Base-by-base conservation (phyloP, 64 coral and sea anemone genomes). In the Orbicella faveolata region DNA sequence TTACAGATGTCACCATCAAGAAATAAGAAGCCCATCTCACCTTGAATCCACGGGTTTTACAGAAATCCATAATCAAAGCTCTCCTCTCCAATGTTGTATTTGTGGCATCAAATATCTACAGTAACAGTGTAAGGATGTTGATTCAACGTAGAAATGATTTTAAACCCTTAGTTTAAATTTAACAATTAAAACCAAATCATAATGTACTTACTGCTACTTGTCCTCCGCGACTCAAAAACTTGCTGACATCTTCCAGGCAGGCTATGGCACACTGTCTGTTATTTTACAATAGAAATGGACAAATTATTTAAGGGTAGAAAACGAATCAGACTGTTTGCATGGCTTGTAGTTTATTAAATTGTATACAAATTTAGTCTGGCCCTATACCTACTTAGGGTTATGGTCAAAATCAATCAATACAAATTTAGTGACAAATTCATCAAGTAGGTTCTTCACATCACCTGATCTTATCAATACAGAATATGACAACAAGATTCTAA, bases 71-170 rank as follows among this genome's bases (percentile, higher is more conserved):
- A 51, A 98, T 89, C 35, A 98, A 30, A 79, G 77, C 66, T 21
- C 96, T 92, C 52, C 96, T 92, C 80, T 98, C 96, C 26, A 91
- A 78, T 34, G 96, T 98, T 23, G 82, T 98, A 69, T 98, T 98
- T 77, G 96, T 98, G 30, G 96, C 96, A 98, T 98, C 96, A 93
- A 95, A 98, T 67, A 98, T 95, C 96, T 98, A 48, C 44, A 48
- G 5, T 48, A 59, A 59, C 15, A 85, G 25, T 70, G 21, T 2
- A 69, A 34, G 36, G 21, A 30, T 37, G 35, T 2, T 77, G 52
- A 77, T 14, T 23, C 16, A 25, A 12, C 44, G 10, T 15, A 70
- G 1, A 52, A 86, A 54, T 70, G 18, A 57, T 57, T 57, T 57
- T 57, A 8, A 57, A 57, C 8, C 9, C 39, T 41, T 41, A 41